Percentiles rank a stretch among this genome's conserved stretches.
These are phyloP conservation scores for Cynopterus sphinx DNA, from an alignment of 2,797 vertebrate species.

Conservation along the genomic window DNA sequence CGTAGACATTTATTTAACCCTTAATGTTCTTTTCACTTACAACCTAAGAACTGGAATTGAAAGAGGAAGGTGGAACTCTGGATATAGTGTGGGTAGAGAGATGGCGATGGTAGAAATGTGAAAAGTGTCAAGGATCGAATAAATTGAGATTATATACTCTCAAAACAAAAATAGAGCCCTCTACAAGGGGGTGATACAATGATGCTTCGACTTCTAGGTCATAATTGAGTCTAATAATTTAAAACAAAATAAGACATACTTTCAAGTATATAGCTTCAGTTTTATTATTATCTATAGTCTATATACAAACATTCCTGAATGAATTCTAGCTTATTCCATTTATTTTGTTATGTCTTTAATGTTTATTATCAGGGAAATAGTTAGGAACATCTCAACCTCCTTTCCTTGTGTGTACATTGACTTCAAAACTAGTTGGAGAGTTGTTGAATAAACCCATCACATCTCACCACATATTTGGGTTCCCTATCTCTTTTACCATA, in stretches of 20 bases:
- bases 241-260: background rate
- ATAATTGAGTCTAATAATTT: background rate
- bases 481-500: constrained; percentile 32
- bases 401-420: background rate
- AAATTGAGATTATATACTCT: background rate
- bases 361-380: background rate
- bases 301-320: background rate
- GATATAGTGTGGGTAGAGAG: background rate
- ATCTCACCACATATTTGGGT: background rate
- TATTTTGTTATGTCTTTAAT: constrained; percentile 4
- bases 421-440: constrained; percentile 52
- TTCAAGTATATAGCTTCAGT: background rate
- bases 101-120: background rate
- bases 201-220: background rate
- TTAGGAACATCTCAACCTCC: background rate
- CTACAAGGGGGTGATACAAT: background rate
- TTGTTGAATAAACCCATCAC: constrained; percentile 53
- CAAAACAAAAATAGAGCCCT: background rate
- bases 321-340: background rate
- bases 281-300: background rate
- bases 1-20: background rate
- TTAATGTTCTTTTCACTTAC: constrained; percentile 7
- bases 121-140: background rate
- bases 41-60: background rate
- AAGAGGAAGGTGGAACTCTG: background rate